Base-by-base conservation (phyloP, 2,797 vertebrate genomes). In the Megaceryle alcyon region DNA sequence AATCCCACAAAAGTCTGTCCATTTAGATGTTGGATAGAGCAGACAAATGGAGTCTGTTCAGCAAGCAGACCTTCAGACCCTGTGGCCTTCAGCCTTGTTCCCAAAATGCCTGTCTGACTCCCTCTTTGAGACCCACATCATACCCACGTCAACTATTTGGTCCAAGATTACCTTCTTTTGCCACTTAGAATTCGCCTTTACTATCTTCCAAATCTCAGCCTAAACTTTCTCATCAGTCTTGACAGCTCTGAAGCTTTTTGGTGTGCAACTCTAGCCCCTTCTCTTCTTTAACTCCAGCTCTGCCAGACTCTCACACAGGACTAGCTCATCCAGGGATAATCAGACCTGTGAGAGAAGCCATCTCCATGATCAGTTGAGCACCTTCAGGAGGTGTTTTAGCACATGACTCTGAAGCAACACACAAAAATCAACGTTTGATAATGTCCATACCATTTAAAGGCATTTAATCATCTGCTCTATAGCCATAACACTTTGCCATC, bases 81-180 rank as follows among this genome's bases (percentile, higher is more conserved):
- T 39, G 22, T n/a, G 61, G 31, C 69, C 51, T 71, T 33, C 65
- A 82, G 65, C 77, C 51, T 44, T 39, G 28, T 11, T 84, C 68
- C 66, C 21, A 10, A 57, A 57, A 59, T 2, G 13, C 53, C 57
- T 64, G 9, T n/a, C 29, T 92, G 10, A 33, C 28, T 92, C 31
- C 8, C 9, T 31, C 82, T 85, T 65, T 37, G 56, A 51, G 33
- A 33, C 2, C 0, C 2, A 7, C 4, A 2, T 28, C 4, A 2
- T 28, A 21, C 35, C 31, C 76, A 21, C 53, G 25, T 23, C 19
- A 7, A 2, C 25, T 33, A 6, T 31, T 35, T 49, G 26, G 25
- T 46, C 49, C 33, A 12, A 49, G 31, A 68, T 71, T 56, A 49
- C 28, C 12, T 56, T 33, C 53, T 86, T 22, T 54, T 78, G 26